Evolutionary conservation across 1,140 invertebrate species (phyloP), one percentile per base, ranked within the genome.

Genomic region (Zophobas atratus): DNA sequence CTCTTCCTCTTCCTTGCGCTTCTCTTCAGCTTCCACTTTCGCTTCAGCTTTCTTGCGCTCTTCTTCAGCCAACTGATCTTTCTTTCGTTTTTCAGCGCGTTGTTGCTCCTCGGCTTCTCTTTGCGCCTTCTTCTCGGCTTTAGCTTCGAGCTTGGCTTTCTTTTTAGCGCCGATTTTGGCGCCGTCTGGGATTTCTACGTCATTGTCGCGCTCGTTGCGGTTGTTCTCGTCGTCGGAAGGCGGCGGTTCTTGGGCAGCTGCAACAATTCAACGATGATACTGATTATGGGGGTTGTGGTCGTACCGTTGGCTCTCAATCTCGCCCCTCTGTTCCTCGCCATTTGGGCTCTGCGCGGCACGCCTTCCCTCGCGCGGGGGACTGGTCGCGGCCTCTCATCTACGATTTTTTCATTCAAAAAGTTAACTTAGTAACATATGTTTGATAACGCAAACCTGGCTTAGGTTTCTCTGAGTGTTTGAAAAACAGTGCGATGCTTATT

Each of bases 131-230:
- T 94, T 97, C 80, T 98, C 96, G 71, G 96, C 95, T 86, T 99
- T 99, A 0, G 95, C 94, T 88, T 97, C 95, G 56, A 98, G 84
- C 87, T 98, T 98, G 0, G 95, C 95, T 33, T 93, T 86, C 87
- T 97, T 98, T 87, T 99, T 99, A 0, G 96, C 93, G 3, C 98
- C 98, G 83, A 99, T 91, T 89, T 98, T 98, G 2, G 56, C 56
- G 2, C 92, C 91, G 81, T 88, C 88, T 80, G 78, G 83, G 41
- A 84, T 84, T 36, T 88, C 87, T 48, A 79, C 86, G 43, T 85
- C 83, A 39, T 88, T 86, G 36, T 83, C 88, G 1, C 88, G 86
- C 39, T 81, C 0, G 85, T 81, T 60, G 88, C 86, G 6, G 20
- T 32, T 1, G 49, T 36, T 88, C 46, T 87, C 84, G 1, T 83